Conservation (phyloP, 1,140 invertebrate species). For the Drepana arcuata region DNA sequence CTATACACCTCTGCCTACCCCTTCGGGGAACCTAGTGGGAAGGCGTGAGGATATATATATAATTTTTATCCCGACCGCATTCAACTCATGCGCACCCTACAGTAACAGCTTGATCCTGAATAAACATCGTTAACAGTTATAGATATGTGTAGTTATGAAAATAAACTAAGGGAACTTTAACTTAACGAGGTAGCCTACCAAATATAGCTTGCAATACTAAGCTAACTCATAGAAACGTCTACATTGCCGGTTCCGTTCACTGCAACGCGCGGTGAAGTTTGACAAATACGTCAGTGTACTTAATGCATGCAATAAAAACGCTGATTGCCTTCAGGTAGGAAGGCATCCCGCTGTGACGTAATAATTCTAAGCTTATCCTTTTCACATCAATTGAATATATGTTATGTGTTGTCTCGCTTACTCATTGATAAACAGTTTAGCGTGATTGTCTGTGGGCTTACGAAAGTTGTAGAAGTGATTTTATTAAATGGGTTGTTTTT, state of each 20-base stretch:
- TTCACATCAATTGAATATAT: conserved; percentile 47
- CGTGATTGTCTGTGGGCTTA: conserved; percentile 19
- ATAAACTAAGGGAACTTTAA: conserved; percentile 56
- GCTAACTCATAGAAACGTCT: too few relatives aligned
- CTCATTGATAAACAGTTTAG: conserved; percentile 56
- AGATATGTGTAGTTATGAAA: conserved; percentile 68
- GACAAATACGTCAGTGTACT: conserved; percentile 1
- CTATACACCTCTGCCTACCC: too few relatives aligned
- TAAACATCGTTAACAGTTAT: conserved; percentile 71
- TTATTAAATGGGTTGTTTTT: too few relatives aligned
- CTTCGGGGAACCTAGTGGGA: too few relatives aligned
- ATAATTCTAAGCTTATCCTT: conserved; percentile 60
- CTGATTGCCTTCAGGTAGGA: conserved; percentile 8
- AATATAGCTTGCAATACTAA: too few relatives aligned
- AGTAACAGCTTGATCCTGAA: conserved; percentile 60
- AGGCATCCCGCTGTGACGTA: conserved; percentile 64
- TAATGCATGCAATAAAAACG: not conserved
- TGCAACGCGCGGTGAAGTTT: not conserved
- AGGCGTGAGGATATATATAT: too few relatives aligned
- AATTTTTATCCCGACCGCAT: too few relatives aligned
- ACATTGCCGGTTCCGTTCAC: not conserved
- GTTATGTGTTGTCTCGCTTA: conserved; percentile 46
- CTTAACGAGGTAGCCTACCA: conserved; percentile 53
- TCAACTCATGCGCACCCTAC: conserved; percentile 25
- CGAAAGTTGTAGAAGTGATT: conserved; percentile 16